A percentile compares a stretch with the other conserved stretches of the same genome.
Conservation (phyloP, 2,797 vertebrate genomes). For the Salarias fasciatus region DNA sequence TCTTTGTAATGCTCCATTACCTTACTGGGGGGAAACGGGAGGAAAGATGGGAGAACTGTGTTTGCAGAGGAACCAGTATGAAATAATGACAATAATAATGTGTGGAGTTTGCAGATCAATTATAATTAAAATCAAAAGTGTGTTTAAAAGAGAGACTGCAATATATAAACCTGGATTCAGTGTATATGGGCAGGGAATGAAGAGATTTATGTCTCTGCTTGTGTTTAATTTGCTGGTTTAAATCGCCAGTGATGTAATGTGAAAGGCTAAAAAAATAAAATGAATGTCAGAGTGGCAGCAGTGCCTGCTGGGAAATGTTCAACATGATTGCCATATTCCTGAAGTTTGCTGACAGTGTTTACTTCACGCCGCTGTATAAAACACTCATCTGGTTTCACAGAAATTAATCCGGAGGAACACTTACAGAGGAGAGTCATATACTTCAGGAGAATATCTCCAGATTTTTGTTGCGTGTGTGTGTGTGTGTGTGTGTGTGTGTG, state of each 20-base stretch:
- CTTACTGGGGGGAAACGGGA: constrained; percentile 50
- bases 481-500: constrained; percentile 18
- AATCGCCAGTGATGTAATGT: constrained; percentile 69
- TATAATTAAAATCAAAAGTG: constrained; percentile 26
- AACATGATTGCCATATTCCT: constrained; percentile 54
- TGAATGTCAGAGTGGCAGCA: constrained; percentile 50
- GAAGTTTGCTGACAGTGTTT: constrained; percentile 66
- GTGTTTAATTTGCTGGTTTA: constrained; percentile 70
- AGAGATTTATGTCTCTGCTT: constrained; percentile 63
- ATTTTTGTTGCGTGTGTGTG: constrained; percentile 27
- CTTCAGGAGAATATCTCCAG: constrained; percentile 37
- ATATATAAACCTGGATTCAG: constrained; percentile 39
- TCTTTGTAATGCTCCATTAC: constrained; percentile 75
- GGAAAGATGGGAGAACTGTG: constrained; percentile 47
- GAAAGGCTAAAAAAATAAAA: constrained; percentile 59
- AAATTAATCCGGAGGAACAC: constrained; percentile 68
- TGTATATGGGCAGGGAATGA: constrained; percentile 32
- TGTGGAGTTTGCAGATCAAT: constrained; percentile 19
- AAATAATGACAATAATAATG: neutral
- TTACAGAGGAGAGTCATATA: constrained; percentile 43
- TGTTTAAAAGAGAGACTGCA: constrained; percentile 17
- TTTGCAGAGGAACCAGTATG: neutral
- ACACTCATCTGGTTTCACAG: constrained; percentile 58
- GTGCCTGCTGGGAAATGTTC: constrained; percentile 59
- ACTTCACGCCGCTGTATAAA: constrained; percentile 65